These are phyloP conservation scores for Turdus rufiventris DNA, from an alignment of 2,113 vertebrate genomes.

Conservation along the genomic window DNA sequence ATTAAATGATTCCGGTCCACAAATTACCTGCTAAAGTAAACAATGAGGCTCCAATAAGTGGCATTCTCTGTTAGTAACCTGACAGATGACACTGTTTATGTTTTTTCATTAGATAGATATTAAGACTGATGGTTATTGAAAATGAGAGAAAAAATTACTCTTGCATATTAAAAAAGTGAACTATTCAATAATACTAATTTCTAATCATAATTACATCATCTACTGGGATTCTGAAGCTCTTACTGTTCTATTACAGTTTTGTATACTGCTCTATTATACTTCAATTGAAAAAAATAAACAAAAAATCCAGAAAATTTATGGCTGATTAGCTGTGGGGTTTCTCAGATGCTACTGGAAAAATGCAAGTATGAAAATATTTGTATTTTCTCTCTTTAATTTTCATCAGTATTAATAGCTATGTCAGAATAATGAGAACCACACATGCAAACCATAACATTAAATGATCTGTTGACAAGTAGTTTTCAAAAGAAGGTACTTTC, in stretches of 20 bases:
- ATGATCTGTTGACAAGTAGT: constrained; percentile 4
- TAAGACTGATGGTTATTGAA: constrained; percentile 69
- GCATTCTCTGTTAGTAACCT: constrained; percentile 65
- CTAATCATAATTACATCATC: constrained; percentile 64
- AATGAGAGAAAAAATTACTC: constrained; percentile 67
- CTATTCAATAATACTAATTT: constrained; percentile 69
- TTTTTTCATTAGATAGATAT: constrained; percentile 68
- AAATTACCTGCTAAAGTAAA: constrained; percentile 85
- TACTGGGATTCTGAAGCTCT: constrained; percentile 41
- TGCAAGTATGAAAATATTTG: background rate
- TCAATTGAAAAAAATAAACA: background rate
- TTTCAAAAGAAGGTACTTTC: constrained; percentile 28
- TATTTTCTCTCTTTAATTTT: constrained; percentile 49
- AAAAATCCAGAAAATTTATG: background rate
- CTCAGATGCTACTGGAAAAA: constrained; percentile 6
- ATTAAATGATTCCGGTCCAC: constrained; percentile 79
- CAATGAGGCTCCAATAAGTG: constrained; percentile 71
- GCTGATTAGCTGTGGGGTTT: background rate
- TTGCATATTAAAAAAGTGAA: constrained; percentile 59
- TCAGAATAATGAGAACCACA: background rate
- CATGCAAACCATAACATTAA: constrained; percentile 20
- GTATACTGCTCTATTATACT: background rate
- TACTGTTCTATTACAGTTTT: background rate
- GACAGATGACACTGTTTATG: constrained; percentile 66
- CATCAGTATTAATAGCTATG: constrained; percentile 59